Conservation (phyloP, 2,888 invertebrate species). For the Lepidonotus clava region DNA sequence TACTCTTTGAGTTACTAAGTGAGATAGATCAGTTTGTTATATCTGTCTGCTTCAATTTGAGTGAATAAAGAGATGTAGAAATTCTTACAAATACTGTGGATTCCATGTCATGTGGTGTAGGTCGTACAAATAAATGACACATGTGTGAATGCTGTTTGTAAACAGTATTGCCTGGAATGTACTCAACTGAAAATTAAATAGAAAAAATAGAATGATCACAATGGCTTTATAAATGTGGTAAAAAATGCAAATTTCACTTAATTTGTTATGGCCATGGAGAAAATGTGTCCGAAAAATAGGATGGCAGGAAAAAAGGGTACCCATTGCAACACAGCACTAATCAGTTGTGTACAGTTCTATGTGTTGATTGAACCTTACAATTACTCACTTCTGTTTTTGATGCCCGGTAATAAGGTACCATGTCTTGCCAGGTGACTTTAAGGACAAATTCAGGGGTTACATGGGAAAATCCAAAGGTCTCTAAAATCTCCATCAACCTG, state of each 20-base stretch:
- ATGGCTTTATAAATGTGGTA: neutral
- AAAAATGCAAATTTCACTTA: too few relatives aligned
- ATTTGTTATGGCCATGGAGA: too few relatives aligned
- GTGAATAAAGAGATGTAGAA: neutral
- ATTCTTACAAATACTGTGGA: slow-evolving; percentile 28
- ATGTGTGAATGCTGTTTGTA: slow-evolving; percentile 56
- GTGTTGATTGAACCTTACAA: neutral
- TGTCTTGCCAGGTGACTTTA: slow-evolving; percentile 60
- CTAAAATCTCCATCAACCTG: neutral
- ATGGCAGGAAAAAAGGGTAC: too few relatives aligned
- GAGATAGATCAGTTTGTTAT: too few relatives aligned
- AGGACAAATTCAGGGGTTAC: slow-evolving; percentile 51
- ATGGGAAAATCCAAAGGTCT: neutral
- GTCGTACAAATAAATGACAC: slow-evolving; percentile 56
- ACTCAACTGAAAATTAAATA: slow-evolving; percentile 57
- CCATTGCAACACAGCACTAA: neutral
- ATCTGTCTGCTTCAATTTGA: too few relatives aligned
- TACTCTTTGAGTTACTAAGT: too few relatives aligned
- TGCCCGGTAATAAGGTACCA: slow-evolving; percentile 48
- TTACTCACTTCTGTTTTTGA: slow-evolving; percentile 36
- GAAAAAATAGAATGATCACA: too few relatives aligned
- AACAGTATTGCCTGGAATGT: slow-evolving; percentile 61
- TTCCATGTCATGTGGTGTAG: slow-evolving; percentile 57
- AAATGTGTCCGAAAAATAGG: too few relatives aligned
- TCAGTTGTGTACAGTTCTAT: neutral